These are phyloP conservation scores for Dorcus hopei DNA, from an alignment of 2,888 invertebrate genomes.

Conservation along the genomic window DNA sequence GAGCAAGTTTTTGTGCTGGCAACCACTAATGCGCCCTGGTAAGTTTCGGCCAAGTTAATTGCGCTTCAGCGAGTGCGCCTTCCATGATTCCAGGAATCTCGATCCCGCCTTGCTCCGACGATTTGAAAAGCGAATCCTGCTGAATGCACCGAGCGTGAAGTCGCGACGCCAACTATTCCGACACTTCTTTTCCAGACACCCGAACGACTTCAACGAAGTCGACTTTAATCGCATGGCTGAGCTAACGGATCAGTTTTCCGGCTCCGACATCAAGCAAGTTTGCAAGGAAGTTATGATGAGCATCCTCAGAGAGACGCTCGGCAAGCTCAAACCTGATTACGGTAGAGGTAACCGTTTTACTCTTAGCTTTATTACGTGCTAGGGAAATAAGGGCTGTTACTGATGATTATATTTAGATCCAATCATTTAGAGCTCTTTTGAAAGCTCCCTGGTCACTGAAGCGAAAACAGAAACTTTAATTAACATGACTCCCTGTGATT, in stretches of 20 bases:
- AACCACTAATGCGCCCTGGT: conserved; percentile 90
- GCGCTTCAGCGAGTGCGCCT: too few species aligned
- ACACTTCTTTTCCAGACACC: conserved; percentile 54
- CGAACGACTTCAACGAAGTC: conserved; percentile 50
- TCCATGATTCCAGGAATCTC: conserved; percentile 53
- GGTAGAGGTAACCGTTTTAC: not conserved
- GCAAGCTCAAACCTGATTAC: not conserved
- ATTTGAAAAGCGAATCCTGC: conserved; percentile 81
- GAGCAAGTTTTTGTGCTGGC: conserved; percentile 77
- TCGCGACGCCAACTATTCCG: conserved; percentile 69
- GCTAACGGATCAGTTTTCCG: conserved; percentile 75
- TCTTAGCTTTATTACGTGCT: not conserved
- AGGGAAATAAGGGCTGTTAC: too few species aligned
- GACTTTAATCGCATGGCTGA: conserved; percentile 53
- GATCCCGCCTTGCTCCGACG: conserved; percentile 84
- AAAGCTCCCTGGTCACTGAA: too few species aligned
- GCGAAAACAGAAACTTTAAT: not conserved
- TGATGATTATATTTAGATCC: too few species aligned
- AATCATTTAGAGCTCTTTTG: too few species aligned
- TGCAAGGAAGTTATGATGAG: conserved; percentile 89
- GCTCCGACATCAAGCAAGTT: conserved; percentile 81
- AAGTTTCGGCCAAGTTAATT: conserved; percentile 1
- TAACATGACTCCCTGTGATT: not conserved
- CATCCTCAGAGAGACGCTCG: conserved; percentile 60
- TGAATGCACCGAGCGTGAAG: conserved; percentile 69